phyloP scores from a whole-genome alignment of 92 coral and sea anemone species.

The Epizoanthus illoricatus region DNA sequence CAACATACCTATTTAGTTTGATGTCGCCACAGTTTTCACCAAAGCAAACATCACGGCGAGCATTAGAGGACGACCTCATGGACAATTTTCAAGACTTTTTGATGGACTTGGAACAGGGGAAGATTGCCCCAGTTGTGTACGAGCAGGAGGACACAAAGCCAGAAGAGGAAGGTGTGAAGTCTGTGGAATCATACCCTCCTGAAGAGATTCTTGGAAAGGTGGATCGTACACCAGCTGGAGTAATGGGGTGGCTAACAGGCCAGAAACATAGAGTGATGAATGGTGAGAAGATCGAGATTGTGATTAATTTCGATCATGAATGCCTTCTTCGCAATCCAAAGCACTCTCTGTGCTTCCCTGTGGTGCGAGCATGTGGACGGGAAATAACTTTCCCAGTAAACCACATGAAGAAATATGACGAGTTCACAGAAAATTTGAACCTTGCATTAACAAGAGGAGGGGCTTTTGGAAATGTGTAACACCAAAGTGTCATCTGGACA shows the following conservation, averaged over 20 bases:
- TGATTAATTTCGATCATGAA: too few relatives aligned
- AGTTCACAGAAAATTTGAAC: constrained; percentile 1
- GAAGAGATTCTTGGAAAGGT: constrained; percentile 37
- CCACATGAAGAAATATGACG: constrained; percentile 19
- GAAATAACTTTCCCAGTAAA: constrained; percentile 7
- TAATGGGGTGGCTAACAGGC: constrained; percentile 56
- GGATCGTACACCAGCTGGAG: constrained; percentile 46
- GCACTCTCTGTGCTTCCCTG: constrained; percentile 6
- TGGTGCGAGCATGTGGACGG: constrained; percentile 22
- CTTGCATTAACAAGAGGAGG: constrained; percentile 18
- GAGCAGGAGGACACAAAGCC: constrained; percentile 14
- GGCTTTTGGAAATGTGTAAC: constrained; percentile 20
- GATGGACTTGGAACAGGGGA: constrained; percentile 27
- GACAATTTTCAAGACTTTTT: constrained; percentile 41
- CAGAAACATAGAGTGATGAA: constrained; percentile 40
- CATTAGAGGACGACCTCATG: constrained; percentile 33
- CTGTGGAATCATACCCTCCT: not conserved
- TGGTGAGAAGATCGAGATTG: constrained; percentile 15
- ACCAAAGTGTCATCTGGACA: not conserved
- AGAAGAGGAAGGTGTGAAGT: constrained; percentile 18
- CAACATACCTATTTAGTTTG: constrained; percentile 29
- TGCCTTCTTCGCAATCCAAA: too few relatives aligned
- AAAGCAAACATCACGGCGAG: constrained; percentile 21
- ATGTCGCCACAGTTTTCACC: constrained; percentile 27
- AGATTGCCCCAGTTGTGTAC: constrained; percentile 12